A percentile compares a stretch with the other conserved stretches of the same genome.
These are phyloP conservation scores for Alentia gelatinosa DNA, from an alignment of 2,888 invertebrate species.

Conservation along the genomic window DNA sequence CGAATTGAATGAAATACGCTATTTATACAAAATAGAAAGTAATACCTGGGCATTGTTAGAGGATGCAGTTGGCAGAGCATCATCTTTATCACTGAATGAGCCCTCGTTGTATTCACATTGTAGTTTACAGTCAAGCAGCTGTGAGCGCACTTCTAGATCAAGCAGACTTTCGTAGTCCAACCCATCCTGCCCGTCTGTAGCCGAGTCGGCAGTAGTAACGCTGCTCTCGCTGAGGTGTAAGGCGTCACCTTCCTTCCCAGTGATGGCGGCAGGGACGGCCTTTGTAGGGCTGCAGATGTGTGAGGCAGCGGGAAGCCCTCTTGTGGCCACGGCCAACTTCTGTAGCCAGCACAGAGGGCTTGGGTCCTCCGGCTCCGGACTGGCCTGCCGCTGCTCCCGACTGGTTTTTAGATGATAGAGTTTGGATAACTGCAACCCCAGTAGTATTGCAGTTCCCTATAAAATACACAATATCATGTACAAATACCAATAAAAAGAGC, in stretches of 20 bases:
- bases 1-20: too few species aligned
- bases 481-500: not conserved
- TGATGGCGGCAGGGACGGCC: not conserved
- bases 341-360: not conserved
- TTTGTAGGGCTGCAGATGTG: not conserved
- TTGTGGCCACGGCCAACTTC: not conserved
- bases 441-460: constrained; percentile 16
- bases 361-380: not conserved
- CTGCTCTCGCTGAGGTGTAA: not conserved
- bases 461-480: not conserved
- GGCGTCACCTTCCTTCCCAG: not conserved
- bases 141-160: not conserved
- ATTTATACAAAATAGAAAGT: too few species aligned
- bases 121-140: constrained; percentile 3
- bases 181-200: not conserved
- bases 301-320: not conserved
- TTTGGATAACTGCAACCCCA: constrained; percentile 2
- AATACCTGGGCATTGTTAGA: too few species aligned
- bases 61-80: too few species aligned
- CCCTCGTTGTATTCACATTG: not conserved
- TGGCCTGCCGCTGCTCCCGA: not conserved
- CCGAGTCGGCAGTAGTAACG: not conserved
- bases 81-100: not conserved
- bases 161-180: constrained; percentile 16
- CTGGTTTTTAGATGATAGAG: not conserved